Conservation (phyloP, 2,888 invertebrate genomes). For the Drosophila subquinaria region DNA sequence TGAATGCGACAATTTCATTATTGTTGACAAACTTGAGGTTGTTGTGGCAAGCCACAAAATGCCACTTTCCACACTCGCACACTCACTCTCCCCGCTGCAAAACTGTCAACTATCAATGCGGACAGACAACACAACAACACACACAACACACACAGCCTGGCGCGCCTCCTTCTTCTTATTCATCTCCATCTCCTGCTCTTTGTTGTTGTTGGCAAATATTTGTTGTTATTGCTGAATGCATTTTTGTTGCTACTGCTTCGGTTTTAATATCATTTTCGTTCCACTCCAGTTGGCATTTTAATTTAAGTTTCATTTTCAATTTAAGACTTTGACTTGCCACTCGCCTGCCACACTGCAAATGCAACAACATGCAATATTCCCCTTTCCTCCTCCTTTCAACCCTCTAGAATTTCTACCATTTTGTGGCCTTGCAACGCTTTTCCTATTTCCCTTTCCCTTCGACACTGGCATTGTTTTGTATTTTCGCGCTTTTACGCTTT, state of each 20-base stretch:
- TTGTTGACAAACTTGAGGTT: slow-evolving; percentile 75
- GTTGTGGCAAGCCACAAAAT: slow-evolving; percentile 64
- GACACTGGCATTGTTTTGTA: slow-evolving; percentile 60
- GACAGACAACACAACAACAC: slow-evolving; percentile 28
- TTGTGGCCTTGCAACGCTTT: slow-evolving; percentile 26
- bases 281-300: slow-evolving; percentile 85
- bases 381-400: not conserved
- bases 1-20: slow-evolving; percentile 66
- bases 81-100: slow-evolving; percentile 25
- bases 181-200: not conserved
- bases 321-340: slow-evolving; percentile 79
- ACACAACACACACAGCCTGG: slow-evolving; percentile 15
- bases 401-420: not conserved
- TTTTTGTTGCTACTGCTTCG: slow-evolving; percentile 49
- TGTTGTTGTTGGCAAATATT: slow-evolving; percentile 19
- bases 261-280: slow-evolving; percentile 84
- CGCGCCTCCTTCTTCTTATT: slow-evolving; percentile 25
- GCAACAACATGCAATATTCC: slow-evolving; percentile 24
- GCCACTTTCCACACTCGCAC: slow-evolving; percentile 36
- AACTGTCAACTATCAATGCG: slow-evolving; percentile 71
- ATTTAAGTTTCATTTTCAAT: slow-evolving; percentile 84
- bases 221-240: slow-evolving; percentile 34
- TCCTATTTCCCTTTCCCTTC: not conserved
- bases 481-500: slow-evolving; percentile 76
- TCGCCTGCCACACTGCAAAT: slow-evolving; percentile 58